phyloP scores from a whole-genome alignment of 1,140 invertebrate species.

The Leptinotarsa defecta region DNA sequence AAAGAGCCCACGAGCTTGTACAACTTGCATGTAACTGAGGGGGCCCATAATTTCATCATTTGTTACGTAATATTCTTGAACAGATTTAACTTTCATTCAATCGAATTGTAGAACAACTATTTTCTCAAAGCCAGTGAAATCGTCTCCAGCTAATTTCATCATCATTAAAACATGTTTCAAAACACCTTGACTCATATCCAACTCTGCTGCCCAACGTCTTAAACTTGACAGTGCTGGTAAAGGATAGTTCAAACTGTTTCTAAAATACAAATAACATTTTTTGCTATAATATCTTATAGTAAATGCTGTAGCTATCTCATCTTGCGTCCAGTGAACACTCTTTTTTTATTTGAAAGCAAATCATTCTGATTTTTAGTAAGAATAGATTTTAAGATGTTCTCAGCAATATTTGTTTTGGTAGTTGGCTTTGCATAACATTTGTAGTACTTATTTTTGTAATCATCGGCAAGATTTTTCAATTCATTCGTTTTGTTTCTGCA shows the following conservation, averaged over 20 bases:
- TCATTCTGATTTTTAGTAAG: not conserved
- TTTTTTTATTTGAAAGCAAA: too few species aligned
- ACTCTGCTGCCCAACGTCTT: not conserved
- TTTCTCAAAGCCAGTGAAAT: not conserved
- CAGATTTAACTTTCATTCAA: not conserved
- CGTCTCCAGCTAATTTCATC: not conserved
- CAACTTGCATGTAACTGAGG: not conserved
- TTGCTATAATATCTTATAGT: not conserved
- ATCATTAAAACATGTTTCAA: not conserved
- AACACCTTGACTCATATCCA: not conserved
- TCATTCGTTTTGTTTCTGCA: too few species aligned
- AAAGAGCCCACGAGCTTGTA: too few species aligned
- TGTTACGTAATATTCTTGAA: not conserved
- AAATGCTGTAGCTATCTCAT: not conserved
- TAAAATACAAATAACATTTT: not conserved
- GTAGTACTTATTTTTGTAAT: not conserved
- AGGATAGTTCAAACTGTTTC: not conserved
- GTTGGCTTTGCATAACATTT: not conserved
- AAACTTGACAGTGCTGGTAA: not conserved
- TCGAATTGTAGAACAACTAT: not conserved
- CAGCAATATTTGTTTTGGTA: not conserved
- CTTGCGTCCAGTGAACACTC: not conserved
- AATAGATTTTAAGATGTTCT: not conserved
- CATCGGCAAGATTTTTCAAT: too few species aligned
- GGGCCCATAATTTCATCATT: too few species aligned